phyloP scores from a whole-genome alignment of 2,888 invertebrate species.

The Mycalesis mineus region DNA sequence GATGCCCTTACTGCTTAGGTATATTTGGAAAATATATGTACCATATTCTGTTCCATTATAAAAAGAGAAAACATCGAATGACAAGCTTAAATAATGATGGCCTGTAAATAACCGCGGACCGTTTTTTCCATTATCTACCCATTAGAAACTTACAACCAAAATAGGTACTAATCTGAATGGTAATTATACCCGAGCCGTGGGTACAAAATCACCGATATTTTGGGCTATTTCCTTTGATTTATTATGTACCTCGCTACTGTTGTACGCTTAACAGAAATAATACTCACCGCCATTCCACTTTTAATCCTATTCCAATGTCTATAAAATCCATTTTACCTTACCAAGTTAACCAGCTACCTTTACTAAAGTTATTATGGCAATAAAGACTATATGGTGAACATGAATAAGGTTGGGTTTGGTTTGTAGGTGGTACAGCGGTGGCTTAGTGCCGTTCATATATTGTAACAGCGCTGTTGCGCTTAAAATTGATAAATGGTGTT shows the following conservation, averaged over 20 bases:
- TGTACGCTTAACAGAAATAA: constrained; percentile 9
- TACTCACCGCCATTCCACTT: background rate
- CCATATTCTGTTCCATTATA: too few relatives aligned
- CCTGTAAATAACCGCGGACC: background rate
- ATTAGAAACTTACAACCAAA: constrained; percentile 18
- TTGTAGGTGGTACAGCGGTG: background rate
- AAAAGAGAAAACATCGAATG: background rate
- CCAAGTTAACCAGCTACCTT: background rate
- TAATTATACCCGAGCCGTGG: constrained; percentile 29
- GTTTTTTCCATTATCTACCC: constrained; percentile 12
- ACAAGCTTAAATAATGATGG: background rate
- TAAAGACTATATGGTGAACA: background rate
- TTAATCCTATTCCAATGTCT: background rate
- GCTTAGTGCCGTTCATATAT: constrained; percentile 12
- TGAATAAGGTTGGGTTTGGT: background rate
- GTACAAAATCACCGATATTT: constrained; percentile 57
- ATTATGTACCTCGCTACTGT: constrained; percentile 41
- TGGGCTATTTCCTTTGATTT: constrained; percentile 56
- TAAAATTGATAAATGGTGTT: constrained; percentile 28
- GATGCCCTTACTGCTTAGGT: too few relatives aligned
- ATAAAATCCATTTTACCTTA: background rate
- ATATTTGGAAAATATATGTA: too few relatives aligned
- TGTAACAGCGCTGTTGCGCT: constrained; percentile 19
- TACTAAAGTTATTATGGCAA: background rate
- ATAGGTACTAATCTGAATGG: constrained; percentile 19